Base-by-base conservation (phyloP, 92 coral and sea anemone genomes). In the Scolanthus callimorphus region DNA sequence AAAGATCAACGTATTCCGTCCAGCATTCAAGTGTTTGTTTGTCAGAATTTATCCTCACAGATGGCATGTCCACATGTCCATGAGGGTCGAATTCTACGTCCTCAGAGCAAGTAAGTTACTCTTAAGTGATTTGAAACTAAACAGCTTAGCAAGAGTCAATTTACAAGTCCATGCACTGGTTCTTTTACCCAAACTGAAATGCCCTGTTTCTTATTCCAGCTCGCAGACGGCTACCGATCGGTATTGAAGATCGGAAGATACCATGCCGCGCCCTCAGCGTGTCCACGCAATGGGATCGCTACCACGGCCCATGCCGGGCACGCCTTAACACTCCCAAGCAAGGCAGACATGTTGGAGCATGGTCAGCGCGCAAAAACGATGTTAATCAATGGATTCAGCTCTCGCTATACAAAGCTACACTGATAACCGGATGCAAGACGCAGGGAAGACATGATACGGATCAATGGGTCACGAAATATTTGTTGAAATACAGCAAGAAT, bases 221-320 rank as follows among this genome's bases (percentile, higher is more conserved):
- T 17, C 83, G 74, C 20, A 67, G 53, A 17, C n/a, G 57, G n/a
- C 60, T 59, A 25, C 74, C 88, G 20, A 25, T 77, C 15, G 88
- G 88, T 9, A 31, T 81, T 23, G 81, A 78, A 21, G 75, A 71
- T 1, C 82, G 88, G 22, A 81, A 81, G 83, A 75, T 81, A 47
- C 88, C 88, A 2, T 62, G 73, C 44, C 70, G 78, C 22, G 66
- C 69, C 68, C 54, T 81, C 53, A 81, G 74, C 24, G 69, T 83
- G 2, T 75, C 88, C 2, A 67, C 84, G 21, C 60, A 59, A 2
- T 81, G 53, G 24, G 81, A 81, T 44, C 65, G 82, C 46, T 46
- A 81, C 69, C 73, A 57, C 47, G 83, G 83, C 8, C 65, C 88
- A 3, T 60, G 70, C 55, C 73, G 81, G 4, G 88, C 62, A 15